A percentile compares a stretch with the other conserved stretches of the same genome.
Conservation (phyloP, 2,888 invertebrate genomes). For the Trypoxylon attenuatum region DNA sequence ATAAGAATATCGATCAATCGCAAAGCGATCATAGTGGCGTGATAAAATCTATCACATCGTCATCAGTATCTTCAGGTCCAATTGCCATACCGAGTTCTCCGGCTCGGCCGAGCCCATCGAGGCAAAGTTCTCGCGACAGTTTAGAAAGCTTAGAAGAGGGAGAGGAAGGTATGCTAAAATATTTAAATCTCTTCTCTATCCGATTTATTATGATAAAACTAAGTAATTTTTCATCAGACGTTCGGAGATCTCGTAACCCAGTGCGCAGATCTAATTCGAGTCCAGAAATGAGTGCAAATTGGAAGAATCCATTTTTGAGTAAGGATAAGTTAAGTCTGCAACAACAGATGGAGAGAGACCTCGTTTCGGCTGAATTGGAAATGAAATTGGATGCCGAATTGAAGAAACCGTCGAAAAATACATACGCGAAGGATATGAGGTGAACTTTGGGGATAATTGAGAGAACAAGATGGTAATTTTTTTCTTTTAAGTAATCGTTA, state of each 20-base stretch:
- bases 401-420: conserved; percentile 82
- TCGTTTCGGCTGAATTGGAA: conserved; percentile 61
- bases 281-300: conserved; percentile 93
- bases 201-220: no score
- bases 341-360: conserved; percentile 62
- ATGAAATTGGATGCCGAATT: conserved; percentile 73
- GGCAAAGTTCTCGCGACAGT: conserved; percentile 77
- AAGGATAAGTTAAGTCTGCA: conserved; percentile 72
- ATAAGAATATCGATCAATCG: conserved; percentile 58
- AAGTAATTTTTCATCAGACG: conserved; percentile 61
- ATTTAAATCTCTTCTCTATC: background rate
- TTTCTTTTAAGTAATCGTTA: background rate
- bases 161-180: conserved; percentile 66
- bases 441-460: conserved; percentile 22
- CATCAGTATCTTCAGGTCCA: conserved; percentile 70
- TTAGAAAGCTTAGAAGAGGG: conserved; percentile 77
- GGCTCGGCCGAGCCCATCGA: conserved; percentile 74
- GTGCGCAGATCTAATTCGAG: conserved; percentile 93
- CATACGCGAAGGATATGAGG: conserved; percentile 82
- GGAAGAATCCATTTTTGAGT: conserved; percentile 83
- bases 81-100: conserved; percentile 75
- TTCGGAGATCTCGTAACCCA: conserved; percentile 83
- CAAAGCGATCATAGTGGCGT: conserved; percentile 59
- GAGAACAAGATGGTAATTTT: no score
- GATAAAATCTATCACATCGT: conserved; percentile 60